phyloP scores from a whole-genome alignment of 2,888 invertebrate genomes.

The Melanotus villosus region DNA sequence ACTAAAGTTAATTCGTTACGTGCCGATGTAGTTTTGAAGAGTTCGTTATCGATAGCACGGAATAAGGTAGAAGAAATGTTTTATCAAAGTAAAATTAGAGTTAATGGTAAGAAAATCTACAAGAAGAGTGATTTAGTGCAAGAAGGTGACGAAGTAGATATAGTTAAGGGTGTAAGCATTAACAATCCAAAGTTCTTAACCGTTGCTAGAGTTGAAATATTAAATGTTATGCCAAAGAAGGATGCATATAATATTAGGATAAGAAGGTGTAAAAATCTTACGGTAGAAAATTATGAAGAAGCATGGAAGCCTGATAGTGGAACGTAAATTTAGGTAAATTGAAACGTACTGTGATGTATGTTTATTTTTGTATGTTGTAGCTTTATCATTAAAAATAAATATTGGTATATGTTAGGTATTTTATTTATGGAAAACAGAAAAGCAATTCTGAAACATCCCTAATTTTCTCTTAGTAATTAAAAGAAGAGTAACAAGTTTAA shows the following conservation, averaged over 20 bases:
- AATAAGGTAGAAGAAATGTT: slow-evolving; percentile 86
- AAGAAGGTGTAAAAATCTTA: slow-evolving; percentile 77
- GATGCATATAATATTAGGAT: slow-evolving; percentile 75
- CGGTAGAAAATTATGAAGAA: slow-evolving; percentile 80
- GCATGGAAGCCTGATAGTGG: slow-evolving; percentile 1
- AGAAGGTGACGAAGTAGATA: slow-evolving; percentile 83
- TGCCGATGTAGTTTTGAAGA: slow-evolving; percentile 79
- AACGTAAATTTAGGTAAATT: not conserved
- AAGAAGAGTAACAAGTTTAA: too few relatives aligned
- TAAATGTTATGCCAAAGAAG: slow-evolving; percentile 71
- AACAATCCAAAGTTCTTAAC: slow-evolving; percentile 79
- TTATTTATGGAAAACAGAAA: too few relatives aligned
- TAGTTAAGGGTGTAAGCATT: slow-evolving; percentile 78
- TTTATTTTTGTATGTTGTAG: too few relatives aligned
- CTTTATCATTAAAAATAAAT: too few relatives aligned
- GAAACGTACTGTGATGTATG: too few relatives aligned
- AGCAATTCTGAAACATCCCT: too few relatives aligned
- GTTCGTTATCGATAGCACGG: slow-evolving; percentile 79
- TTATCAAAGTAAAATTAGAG: slow-evolving; percentile 84
- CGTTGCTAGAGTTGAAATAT: slow-evolving; percentile 79
- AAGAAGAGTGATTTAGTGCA: slow-evolving; percentile 82
- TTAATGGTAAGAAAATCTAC: slow-evolving; percentile 82
- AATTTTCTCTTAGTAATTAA: too few relatives aligned
- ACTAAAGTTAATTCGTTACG: slow-evolving; percentile 77
- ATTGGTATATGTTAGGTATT: too few relatives aligned